These are phyloP conservation scores for Dromococcyx pavoninus DNA, from an alignment of 2,797 vertebrate genomes.

Conservation along the genomic window DNA sequence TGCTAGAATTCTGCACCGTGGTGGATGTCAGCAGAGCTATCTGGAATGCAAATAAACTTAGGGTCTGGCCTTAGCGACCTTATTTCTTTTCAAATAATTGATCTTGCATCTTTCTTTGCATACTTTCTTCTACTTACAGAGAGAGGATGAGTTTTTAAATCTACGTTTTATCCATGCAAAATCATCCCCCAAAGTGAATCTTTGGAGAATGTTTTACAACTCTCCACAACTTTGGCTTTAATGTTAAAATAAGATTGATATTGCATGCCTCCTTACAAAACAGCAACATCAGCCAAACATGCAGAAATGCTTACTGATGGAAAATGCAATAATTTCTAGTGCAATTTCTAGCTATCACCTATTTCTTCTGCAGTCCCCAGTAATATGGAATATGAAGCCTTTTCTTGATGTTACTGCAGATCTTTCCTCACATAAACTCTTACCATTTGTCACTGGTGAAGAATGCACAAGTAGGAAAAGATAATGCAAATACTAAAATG, in stretches of 20 bases:
- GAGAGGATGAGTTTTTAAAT: not conserved
- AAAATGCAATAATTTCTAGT: not conserved
- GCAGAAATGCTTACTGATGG: not conserved
- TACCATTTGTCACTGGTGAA: slow-evolving; percentile 40
- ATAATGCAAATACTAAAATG: slow-evolving; percentile 61
- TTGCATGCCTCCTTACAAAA: not conserved
- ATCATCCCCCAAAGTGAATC: not conserved
- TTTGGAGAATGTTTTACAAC: not conserved
- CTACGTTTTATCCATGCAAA: not conserved
- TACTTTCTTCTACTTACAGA: not conserved
- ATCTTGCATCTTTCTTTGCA: not conserved
- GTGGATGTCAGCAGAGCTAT: not conserved
- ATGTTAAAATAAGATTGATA: not conserved
- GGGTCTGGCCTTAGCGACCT: not conserved
- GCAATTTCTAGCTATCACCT: not conserved
- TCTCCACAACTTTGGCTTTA: not conserved
- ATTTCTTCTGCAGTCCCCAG: not conserved
- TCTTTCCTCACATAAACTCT: slow-evolving; percentile 36
- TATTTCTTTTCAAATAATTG: not conserved
- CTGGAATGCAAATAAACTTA: not conserved
- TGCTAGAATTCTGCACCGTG: not conserved
- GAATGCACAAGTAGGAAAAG: slow-evolving; percentile 36
- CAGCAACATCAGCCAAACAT: not conserved
- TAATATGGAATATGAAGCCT: not conserved
- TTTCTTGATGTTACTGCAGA: slow-evolving; percentile 5